These are phyloP conservation scores for Urocolius indicus DNA, from an alignment of 2,113 vertebrate species.

Conservation along the genomic window DNA sequence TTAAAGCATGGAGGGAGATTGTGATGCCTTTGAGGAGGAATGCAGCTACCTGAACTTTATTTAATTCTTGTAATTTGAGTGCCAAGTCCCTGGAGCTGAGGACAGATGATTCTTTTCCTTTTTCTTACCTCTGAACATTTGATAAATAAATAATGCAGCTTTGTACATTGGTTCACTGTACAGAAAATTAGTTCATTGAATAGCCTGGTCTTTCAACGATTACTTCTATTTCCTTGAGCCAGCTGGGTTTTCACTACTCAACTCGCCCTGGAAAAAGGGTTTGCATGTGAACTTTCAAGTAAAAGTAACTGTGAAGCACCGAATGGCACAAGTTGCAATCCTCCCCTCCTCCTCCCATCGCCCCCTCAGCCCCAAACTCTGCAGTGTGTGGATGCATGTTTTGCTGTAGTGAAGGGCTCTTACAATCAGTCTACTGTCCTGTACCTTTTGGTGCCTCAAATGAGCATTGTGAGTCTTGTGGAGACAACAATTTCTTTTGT, in stretches of 20 bases:
- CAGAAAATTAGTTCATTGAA: background rate
- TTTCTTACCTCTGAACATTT: background rate
- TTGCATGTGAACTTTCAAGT: background rate
- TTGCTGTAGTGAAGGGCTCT: background rate
- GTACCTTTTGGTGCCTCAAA: background rate
- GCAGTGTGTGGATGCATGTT: background rate
- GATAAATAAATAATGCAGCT: background rate
- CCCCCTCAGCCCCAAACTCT: background rate
- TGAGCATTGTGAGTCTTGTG: background rate
- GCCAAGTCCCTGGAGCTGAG: background rate
- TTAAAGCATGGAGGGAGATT: background rate
- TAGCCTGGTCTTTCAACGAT: background rate
- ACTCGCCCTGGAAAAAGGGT: background rate
- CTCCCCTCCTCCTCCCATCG: too few species aligned
- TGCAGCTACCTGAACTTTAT: background rate
- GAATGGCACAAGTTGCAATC: background rate
- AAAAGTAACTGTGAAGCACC: background rate
- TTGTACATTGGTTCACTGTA: background rate
- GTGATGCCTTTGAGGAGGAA: slow-evolving; percentile 6
- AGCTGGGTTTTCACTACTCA: background rate
- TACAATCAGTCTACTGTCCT: background rate
- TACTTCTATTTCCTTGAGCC: background rate
- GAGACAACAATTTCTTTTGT: slow-evolving; percentile 58
- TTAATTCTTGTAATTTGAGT: background rate
- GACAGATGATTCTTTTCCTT: background rate